Evolutionary conservation across 2,888 invertebrate species (phyloP).

Genomic region (Saturnia japonica): DNA sequence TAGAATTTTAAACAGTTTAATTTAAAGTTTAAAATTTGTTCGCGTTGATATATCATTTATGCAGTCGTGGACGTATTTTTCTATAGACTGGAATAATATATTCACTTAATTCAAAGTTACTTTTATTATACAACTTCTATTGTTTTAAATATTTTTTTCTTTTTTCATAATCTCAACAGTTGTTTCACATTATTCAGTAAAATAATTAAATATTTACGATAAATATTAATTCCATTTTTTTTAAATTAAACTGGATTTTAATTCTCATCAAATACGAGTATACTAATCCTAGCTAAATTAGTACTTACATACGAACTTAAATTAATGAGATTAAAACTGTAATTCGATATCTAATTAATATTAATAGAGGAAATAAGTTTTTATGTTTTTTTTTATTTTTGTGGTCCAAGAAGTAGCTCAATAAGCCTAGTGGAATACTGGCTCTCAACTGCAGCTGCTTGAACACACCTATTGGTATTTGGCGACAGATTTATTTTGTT

Average conservation of each 20-base stretch:
- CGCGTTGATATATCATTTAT: neutral
- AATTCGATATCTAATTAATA: no score
- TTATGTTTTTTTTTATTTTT: no score
- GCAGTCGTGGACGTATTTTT: neutral
- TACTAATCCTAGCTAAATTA: no score
- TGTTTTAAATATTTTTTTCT: neutral
- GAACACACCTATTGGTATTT: no score
- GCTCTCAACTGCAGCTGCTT: no score
- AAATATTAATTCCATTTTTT: neutral
- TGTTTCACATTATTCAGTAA: neutral
- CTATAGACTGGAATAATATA: neutral
- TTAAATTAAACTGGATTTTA: neutral
- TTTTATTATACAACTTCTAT: neutral
- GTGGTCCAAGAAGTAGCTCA: no score
- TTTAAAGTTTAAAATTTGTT: constrained; percentile 5
- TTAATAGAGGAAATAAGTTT: no score
- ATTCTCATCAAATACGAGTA: no score
- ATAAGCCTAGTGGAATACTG: no score
- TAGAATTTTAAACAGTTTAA: constrained; percentile 10
- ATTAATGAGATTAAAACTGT: no score
- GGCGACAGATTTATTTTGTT: no score
- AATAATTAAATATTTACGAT: neutral
- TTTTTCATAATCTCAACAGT: neutral
- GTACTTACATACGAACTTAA: no score
- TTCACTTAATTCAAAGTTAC: neutral